A percentile compares a stretch with the other conserved stretches of the same genome.
Conservation (phyloP, 1,140 invertebrate species). For the Forficula auricularia region DNA sequence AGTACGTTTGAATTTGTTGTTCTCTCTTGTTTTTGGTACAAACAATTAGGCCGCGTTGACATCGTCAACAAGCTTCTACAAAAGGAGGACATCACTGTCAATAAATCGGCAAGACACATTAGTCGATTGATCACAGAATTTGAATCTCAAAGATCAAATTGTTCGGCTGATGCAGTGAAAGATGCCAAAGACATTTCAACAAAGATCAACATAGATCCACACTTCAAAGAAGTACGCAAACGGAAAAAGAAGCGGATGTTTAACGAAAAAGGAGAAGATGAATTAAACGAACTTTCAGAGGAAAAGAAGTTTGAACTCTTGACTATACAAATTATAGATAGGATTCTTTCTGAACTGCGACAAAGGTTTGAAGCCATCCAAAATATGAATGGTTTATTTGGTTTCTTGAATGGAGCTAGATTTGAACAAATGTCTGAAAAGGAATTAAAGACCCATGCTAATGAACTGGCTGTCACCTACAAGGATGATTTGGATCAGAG, state of each 20-base stretch:
- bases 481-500: constrained; percentile 2
- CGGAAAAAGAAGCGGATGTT: constrained; percentile 4
- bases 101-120: constrained; percentile 9
- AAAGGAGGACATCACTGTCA: constrained; percentile 8
- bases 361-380: constrained; percentile 5
- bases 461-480: constrained; percentile 2
- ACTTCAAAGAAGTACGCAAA: constrained; percentile 1
- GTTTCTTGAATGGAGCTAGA: constrained; percentile 2
- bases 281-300: constrained; percentile 2
- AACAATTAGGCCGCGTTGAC: constrained; percentile 8
- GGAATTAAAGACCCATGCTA: constrained; percentile 4
- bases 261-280: constrained; percentile 5
- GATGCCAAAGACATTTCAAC: constrained; percentile 3
- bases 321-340: constrained; percentile 2
- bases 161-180: constrained; percentile 5
- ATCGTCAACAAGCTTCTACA: constrained; percentile 7
- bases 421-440: constrained; percentile 3
- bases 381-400: constrained; percentile 7
- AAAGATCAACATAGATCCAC: constrained; percentile 4
- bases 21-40: constrained; percentile 8
- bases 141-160: constrained; percentile 8
- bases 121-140: constrained; percentile 7
- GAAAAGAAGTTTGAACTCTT: constrained; percentile 5
- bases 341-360: neutral
- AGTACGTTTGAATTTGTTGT: constrained; percentile 8